Conservation (phyloP, 2,797 vertebrate species). For the Agapornis canus region DNA sequence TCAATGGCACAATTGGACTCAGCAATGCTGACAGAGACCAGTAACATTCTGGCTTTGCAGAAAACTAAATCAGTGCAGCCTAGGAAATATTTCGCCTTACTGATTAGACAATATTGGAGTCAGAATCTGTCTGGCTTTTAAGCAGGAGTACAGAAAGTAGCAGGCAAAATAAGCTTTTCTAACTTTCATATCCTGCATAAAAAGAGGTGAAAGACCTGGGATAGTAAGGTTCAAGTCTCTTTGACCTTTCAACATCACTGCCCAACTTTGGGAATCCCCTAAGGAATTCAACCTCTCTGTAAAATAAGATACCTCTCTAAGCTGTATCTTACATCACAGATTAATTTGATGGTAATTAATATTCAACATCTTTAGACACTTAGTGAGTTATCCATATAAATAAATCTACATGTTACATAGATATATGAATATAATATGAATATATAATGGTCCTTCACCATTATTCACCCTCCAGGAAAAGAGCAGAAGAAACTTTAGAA, state of each 20-base stretch:
- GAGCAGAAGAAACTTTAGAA: background rate
- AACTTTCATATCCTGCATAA: background rate
- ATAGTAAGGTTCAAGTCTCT: background rate
- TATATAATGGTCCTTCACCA: background rate
- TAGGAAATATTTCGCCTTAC: background rate
- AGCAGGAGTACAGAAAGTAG: background rate
- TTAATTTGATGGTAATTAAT: background rate
- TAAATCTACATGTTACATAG: background rate
- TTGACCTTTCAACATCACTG: background rate
- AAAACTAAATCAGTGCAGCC: background rate
- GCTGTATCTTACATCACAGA: background rate
- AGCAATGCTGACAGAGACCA: background rate
- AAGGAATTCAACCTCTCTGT: background rate
- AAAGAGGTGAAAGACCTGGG: background rate
- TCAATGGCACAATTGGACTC: background rate
- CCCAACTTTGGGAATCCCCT: background rate
- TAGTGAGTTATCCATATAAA: background rate
- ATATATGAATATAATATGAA: background rate
- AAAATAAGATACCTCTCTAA: background rate
- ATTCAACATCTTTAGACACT: background rate
- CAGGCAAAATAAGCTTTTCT: background rate
- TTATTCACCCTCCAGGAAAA: background rate
- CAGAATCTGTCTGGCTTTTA: background rate
- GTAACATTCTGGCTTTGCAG: background rate
- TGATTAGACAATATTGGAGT: background rate